Percentiles rank a stretch among this genome's conserved stretches.
Evolutionary conservation across 2,797 vertebrate species (phyloP).

Genomic region (Pseudochaenichthys georgianus): DNA sequence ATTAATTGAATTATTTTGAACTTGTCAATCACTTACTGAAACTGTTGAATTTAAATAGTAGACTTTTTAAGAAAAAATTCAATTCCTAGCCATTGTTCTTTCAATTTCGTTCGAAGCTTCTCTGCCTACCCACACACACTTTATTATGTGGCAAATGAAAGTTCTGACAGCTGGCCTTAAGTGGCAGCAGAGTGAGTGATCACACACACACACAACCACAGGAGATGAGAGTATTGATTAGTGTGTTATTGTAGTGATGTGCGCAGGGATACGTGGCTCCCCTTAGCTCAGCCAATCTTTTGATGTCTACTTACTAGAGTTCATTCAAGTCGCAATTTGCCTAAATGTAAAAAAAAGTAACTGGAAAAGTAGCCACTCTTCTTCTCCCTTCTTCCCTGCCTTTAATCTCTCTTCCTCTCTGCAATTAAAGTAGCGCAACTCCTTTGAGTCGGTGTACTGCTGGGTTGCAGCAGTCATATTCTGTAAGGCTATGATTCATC

Average conservation of each 20-base stretch:
- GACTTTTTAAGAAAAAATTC: conserved; percentile 3
- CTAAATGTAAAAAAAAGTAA: not conserved
- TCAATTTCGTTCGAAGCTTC: conserved; percentile 14
- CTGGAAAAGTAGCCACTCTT: not conserved
- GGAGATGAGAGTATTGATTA: conserved; percentile 59
- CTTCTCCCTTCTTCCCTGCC: not conserved
- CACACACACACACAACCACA: conserved; percentile 30
- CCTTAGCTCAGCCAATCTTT: conserved; percentile 1
- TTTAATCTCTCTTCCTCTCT: not conserved
- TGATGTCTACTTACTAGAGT: not conserved
- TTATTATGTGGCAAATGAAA: conserved; percentile 46
- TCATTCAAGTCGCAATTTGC: not conserved
- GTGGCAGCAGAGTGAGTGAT: conserved; percentile 57
- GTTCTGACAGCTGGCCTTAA: conserved; percentile 58
- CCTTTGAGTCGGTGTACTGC: not conserved
- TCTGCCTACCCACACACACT: conserved; percentile 9
- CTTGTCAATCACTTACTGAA: not conserved
- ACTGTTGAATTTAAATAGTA: not conserved
- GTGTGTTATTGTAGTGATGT: conserved; percentile 6
- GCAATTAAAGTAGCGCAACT: not conserved
- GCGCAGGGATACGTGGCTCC: conserved; percentile 14
- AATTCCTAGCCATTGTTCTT: conserved; percentile 5
- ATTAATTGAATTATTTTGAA: not conserved
- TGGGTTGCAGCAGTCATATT: not conserved
- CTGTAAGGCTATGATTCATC: not conserved